Evolutionary conservation across 30 jellyfish, hydroid and myxozoan species (phyloP).

Genomic region (Sanderia malayensis): DNA sequence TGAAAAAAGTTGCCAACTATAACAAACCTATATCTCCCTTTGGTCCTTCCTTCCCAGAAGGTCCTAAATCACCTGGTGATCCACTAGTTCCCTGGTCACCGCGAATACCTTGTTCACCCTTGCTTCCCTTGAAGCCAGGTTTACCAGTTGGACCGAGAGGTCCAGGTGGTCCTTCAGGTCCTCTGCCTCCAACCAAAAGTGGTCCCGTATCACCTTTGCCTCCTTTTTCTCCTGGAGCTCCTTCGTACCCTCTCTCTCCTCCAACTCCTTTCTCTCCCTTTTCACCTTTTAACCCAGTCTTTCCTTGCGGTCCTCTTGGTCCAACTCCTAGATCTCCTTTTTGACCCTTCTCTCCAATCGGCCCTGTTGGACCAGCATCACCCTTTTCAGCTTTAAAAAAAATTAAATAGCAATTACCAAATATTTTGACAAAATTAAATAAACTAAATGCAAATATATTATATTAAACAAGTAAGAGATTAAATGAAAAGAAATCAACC

Average conservation of each 20-base stretch:
- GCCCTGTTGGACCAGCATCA: conserved; percentile 70
- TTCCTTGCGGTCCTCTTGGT: conserved; percentile 41
- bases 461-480: too few species aligned
- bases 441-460: too few species aligned
- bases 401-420: too few species aligned
- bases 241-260: conserved; percentile 22
- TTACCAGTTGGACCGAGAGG: conserved; percentile 64
- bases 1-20: too few species aligned
- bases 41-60: conserved; percentile 9
- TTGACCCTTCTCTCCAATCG: conserved; percentile 54
- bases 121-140: conserved; percentile 65
- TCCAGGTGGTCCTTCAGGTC: conserved; percentile 78
- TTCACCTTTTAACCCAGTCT: conserved; percentile 51
- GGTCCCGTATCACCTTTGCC: conserved; percentile 46
- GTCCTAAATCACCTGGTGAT: conserved; percentile 57
- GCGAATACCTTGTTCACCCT: conserved; percentile 49
- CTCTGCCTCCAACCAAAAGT: conserved; percentile 35
- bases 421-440: too few species aligned
- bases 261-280: conserved; percentile 64
- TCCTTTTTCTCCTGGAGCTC: conserved; percentile 41
- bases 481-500: too few species aligned
- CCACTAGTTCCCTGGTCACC: conserved; percentile 58
- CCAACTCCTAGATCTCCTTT: conserved; percentile 40
- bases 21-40: background rate
- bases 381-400: conserved; percentile 46